phyloP scores from a whole-genome alignment of 92 coral and sea anemone genomes.

The Heteractis magnifica region DNA sequence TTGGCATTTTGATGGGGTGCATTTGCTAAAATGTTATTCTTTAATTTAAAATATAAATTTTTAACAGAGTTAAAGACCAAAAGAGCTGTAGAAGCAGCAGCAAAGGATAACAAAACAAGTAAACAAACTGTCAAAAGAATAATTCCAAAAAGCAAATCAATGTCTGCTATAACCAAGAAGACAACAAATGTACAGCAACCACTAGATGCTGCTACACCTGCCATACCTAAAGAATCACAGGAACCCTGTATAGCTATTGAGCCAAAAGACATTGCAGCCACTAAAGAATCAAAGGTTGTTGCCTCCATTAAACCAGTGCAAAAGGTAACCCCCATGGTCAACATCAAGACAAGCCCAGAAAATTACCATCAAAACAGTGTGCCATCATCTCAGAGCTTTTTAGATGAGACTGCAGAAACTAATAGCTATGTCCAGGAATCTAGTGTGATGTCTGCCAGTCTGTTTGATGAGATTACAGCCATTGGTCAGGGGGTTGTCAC shows the following conservation, averaged over 20 bases:
- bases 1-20: too few species aligned
- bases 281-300: neutral
- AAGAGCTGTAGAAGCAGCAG: conserved; percentile 2
- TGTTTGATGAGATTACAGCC: conserved; percentile 11
- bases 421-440: too few species aligned
- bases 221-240: neutral
- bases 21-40: neutral
- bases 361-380: neutral
- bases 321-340: conserved; percentile 8
- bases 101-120: neutral
- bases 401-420: conserved; percentile 1
- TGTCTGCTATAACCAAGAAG: conserved; percentile 16
- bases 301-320: conserved; percentile 7
- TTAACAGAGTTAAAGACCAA: neutral
- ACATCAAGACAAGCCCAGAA: neutral
- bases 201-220: neutral
- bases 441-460: conserved; percentile 5
- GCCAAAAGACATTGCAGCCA: too few species aligned
- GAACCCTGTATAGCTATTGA: neutral
- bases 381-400: neutral
- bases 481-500: neutral
- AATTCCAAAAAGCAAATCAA: conserved; percentile 22
- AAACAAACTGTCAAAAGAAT: neutral
- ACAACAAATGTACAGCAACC: neutral
- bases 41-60: neutral